phyloP scores from a whole-genome alignment of 2,888 invertebrate species.

The Meandrusa payeni region DNA sequence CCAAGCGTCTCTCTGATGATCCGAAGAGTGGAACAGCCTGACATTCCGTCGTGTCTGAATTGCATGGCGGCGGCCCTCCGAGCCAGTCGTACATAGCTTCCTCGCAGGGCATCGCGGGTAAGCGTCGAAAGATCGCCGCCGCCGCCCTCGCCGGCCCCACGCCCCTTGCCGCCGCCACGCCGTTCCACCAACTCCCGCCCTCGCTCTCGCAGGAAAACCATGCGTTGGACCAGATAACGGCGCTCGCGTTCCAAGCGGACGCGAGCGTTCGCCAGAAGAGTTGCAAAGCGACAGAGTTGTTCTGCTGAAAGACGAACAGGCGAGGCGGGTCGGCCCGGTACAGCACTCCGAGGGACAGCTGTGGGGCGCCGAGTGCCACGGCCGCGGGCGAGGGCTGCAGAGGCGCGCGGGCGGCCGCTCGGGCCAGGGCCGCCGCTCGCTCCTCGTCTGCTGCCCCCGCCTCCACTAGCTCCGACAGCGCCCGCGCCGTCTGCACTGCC shows the following conservation, averaged over 20 bases:
- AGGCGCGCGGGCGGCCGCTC: conserved; percentile 62
- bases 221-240: conserved; percentile 69
- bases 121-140: conserved; percentile 81
- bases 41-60: conserved; percentile 58
- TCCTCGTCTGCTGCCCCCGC: conserved; percentile 63
- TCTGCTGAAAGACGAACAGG: conserved; percentile 70
- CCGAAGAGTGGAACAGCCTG: conserved; percentile 53
- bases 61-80: conserved; percentile 75
- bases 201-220: conserved; percentile 70
- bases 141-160: conserved; percentile 72
- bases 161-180: conserved; percentile 67
- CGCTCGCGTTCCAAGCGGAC: conserved; percentile 70
- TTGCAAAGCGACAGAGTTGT: conserved; percentile 71
- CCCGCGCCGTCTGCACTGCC: conserved; percentile 66
- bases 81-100: conserved; percentile 84
- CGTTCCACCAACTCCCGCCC: conserved; percentile 68
- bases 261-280: conserved; percentile 79
- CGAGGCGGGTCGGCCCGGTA: conserved; percentile 61
- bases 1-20: conserved; percentile 46
- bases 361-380: conserved; percentile 73
- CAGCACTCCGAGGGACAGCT: conserved; percentile 72
- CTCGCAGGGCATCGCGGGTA: conserved; percentile 87
- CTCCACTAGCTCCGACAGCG: conserved; percentile 68
- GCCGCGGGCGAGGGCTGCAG: conserved; percentile 66
- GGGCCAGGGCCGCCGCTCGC: conserved; percentile 64